Base-by-base conservation (phyloP, 2,797 vertebrate species). In the Toxotes lorentzi region DNA sequence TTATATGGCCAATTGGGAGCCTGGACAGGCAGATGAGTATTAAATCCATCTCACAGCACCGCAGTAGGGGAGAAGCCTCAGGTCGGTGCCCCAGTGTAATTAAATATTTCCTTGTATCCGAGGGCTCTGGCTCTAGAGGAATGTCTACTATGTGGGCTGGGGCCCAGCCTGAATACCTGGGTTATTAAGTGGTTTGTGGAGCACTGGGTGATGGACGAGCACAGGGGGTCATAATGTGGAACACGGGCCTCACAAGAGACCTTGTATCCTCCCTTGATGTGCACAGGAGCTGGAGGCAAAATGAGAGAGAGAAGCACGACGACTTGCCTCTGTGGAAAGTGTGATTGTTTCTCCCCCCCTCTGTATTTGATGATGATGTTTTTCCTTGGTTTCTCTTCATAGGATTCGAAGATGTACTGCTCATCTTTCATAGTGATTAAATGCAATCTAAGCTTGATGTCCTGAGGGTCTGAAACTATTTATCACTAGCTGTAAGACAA, bases 41-140 rank as follows among this genome's bases (percentile, higher is more conserved):
- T 69, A 73, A 72, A 59, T 60, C 23, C 7, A 45, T 74, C 61
- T 73, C 19, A 34, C 34, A 67, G n/a, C 27, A 53, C 84, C 79
- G 47, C 64, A 73, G 66, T 41, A 64, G 58, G 67, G 30, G 62
- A 64, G 41, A 61, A 68, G 78, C 70, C 76, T 81, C 40, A 59
- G 73, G 70, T 63, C 23, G 23, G 61, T 63, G 73, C 69, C 73
- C 57, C 35, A 54, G 35, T 76, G 77, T 86, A 88, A 91, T 87
- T 78, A 85, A 88, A 90, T 87, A 79, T 81, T 86, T 91, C 83
- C 76, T 79, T 30, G 73, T 88, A 82, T 89, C 85, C 41, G 9
- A 60, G 81, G 47, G 73, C 76, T 84, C 53, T n/a, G 51, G 83
- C 79, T 86, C 68, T 30, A 32, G 74, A 87, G 89, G 90, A 93